Conservation (phyloP, 2,797 vertebrate genomes). For the Acipenser transmontanus region DNA sequence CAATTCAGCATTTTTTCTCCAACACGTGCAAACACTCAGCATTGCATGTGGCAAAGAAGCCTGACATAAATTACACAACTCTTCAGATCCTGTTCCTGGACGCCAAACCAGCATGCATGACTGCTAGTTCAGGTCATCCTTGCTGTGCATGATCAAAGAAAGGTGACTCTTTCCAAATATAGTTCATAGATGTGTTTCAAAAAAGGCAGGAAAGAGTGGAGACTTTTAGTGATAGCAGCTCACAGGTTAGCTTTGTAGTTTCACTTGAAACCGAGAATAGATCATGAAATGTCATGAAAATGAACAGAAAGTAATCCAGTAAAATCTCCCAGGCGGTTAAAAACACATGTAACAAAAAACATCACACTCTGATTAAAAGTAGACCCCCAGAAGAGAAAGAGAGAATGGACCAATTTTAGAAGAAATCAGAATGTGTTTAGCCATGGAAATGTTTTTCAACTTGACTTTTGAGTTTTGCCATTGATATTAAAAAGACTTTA, state of each 20-base stretch:
- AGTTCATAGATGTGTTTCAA: constrained; percentile 17
- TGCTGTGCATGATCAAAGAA: constrained; percentile 22
- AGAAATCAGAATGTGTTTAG: background rate
- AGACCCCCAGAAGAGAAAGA: constrained; percentile 71
- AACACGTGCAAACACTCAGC: background rate
- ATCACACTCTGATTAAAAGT: constrained; percentile 59
- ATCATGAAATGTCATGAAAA: constrained; percentile 75
- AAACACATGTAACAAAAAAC: constrained; percentile 57
- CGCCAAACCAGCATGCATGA: background rate
- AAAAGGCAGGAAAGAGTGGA: constrained; percentile 29
- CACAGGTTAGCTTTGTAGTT: constrained; percentile 63
- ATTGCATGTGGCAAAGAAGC: constrained; percentile 21
- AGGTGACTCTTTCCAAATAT: constrained; percentile 21
- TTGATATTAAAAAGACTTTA: too few relatives aligned
- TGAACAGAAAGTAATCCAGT: constrained; percentile 37
- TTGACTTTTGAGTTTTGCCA: too few relatives aligned
- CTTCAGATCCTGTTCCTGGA: background rate
- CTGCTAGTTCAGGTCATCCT: constrained; percentile 16
- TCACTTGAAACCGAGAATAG: constrained; percentile 71
- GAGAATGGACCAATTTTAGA: constrained; percentile 21
- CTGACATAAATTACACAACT: constrained; percentile 18
- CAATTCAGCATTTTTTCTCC: background rate
- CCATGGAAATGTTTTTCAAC: too few relatives aligned
- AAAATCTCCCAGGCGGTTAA: constrained; percentile 70
- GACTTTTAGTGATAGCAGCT: constrained; percentile 51